These are phyloP conservation scores for Turritopsis dohrnii DNA, from an alignment of 30 jellyfish, hydroid and myxozoan genomes.

Conservation along the genomic window DNA sequence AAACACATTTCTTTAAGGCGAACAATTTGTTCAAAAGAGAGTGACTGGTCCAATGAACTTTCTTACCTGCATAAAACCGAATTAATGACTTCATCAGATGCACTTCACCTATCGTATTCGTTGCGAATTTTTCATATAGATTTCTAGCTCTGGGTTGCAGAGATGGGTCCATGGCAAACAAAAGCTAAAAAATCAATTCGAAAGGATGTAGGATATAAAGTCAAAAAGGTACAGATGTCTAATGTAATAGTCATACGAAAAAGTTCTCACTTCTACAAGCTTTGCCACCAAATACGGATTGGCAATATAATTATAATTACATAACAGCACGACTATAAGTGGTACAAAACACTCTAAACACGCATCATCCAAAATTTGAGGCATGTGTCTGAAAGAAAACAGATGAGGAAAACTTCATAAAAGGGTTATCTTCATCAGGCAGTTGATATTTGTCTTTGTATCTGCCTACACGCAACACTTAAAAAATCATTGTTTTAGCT, in stretches of 20 bases:
- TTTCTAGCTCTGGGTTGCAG: slow-evolving; percentile 86
- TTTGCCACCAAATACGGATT: slow-evolving; percentile 90
- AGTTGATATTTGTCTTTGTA: too few species aligned
- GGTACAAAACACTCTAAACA: slow-evolving; percentile 70
- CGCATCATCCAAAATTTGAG: slow-evolving; percentile 74
- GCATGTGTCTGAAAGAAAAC: slow-evolving; percentile 61
- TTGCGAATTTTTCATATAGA: slow-evolving; percentile 53
- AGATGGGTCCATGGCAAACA: slow-evolving; percentile 81
- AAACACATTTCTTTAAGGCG: not conserved
- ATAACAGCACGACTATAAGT: slow-evolving; percentile 55
- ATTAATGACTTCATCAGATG: slow-evolving; percentile 64
- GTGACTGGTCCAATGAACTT: not conserved
- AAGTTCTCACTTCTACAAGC: slow-evolving; percentile 63
- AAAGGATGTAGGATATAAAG: not conserved
- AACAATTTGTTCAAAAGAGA: not conserved
- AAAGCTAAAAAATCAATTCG: slow-evolving; percentile 25
- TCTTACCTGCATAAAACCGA: slow-evolving; percentile 77
- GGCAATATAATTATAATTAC: slow-evolving; percentile 81
- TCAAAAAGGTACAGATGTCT: too few species aligned
- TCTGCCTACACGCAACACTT: too few species aligned
- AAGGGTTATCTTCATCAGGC: not conserved
- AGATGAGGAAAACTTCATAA: not conserved
- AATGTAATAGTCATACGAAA: too few species aligned
- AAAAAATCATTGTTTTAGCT: not conserved
- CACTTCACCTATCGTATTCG: slow-evolving; percentile 61